Evolutionary conservation across 2,113 vertebrate species (phyloP).

Genomic region (Oryzias melastigma): DNA sequence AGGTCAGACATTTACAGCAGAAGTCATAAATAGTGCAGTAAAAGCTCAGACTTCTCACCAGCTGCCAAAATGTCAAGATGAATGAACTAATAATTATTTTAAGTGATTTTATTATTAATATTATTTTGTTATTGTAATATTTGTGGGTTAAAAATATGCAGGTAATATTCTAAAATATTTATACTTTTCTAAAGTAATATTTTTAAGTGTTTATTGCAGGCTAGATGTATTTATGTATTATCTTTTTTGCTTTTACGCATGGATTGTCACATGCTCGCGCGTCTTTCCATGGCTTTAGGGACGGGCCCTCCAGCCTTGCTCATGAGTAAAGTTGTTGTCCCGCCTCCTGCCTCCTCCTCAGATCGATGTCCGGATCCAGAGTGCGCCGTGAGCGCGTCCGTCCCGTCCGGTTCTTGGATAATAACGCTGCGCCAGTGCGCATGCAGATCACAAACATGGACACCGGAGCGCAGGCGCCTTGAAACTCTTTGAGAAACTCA

Average conservation of each 20-base stretch:
- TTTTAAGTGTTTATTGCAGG: no score
- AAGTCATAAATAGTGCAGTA: slow-evolving; percentile 54
- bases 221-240: no score
- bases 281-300: background rate
- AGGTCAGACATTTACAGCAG: slow-evolving; percentile 73
- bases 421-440: slow-evolving; percentile 11
- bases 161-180: no score
- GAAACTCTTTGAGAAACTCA: background rate
- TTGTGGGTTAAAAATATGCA: no score
- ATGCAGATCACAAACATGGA: slow-evolving; percentile 31
- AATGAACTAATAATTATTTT: no score
- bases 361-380: background rate
- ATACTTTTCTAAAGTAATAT: no score
- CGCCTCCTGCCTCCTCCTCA: slow-evolving; percentile 48
- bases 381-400: slow-evolving; percentile 1
- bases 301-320: background rate
- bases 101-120: no score
- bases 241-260: background rate
- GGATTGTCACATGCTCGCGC: background rate
- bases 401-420: background rate
- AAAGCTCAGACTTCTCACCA: background rate
- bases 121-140: no score
- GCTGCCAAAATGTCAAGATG: background rate
- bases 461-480: slow-evolving; percentile 6
- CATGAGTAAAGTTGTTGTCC: slow-evolving; percentile 28